These are phyloP conservation scores for Acanthosepion lycidas DNA, from an alignment of 2,888 invertebrate species.

Conservation along the genomic window DNA sequence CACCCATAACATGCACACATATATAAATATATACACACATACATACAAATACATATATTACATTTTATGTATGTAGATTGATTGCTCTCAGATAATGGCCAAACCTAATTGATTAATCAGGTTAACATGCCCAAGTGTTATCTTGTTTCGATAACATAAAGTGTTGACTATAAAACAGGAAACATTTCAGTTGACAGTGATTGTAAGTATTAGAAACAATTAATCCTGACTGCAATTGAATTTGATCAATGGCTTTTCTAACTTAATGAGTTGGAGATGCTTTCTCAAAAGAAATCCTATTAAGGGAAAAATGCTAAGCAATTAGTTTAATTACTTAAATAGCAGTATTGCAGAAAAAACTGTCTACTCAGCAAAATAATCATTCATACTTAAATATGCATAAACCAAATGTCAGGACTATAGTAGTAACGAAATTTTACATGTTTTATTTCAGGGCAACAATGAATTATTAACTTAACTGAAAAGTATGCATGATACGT, in stretches of 20 bases:
- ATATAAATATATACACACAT: no score
- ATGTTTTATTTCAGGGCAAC: no score
- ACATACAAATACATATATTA: no score
- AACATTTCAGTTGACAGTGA: neutral
- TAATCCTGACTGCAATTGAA: neutral
- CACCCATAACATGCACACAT: no score
- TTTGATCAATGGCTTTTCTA: neutral
- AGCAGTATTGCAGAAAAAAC: neutral
- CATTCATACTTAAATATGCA: no score
- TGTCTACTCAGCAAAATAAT: neutral
- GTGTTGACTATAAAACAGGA: neutral
- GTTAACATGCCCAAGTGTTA: neutral
- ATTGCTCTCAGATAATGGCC: neutral
- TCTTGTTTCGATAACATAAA: neutral
- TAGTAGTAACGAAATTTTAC: no score
- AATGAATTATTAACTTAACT: no score
- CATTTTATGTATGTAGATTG: no score
- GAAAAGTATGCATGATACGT: no score
- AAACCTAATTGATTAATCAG: neutral
- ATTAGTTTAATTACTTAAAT: neutral
- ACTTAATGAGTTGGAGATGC: neutral
- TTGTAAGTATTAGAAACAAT: neutral
- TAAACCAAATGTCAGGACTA: no score
- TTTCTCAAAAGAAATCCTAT: neutral
- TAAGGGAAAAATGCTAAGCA: neutral